A percentile compares a stretch with the other conserved stretches of the same genome.
These are phyloP conservation scores for Harpagifer antarcticus DNA, from an alignment of 2,797 vertebrate genomes.

Conservation along the genomic window DNA sequence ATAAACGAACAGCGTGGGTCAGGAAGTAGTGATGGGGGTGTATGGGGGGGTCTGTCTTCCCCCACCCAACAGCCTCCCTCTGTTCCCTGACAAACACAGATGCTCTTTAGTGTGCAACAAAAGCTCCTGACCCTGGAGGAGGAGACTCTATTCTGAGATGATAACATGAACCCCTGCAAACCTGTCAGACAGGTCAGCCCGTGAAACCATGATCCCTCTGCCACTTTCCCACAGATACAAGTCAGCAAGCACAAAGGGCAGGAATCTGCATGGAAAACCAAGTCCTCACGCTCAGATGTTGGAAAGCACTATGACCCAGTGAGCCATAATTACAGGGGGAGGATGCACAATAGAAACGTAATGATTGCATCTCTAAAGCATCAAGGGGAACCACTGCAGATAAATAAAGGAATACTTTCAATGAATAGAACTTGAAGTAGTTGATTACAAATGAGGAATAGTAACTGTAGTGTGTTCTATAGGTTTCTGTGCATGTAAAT, in stretches of 20 bases:
- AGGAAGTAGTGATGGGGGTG: not conserved
- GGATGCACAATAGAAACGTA: no score
- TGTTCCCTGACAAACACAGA: slow-evolving; percentile 35
- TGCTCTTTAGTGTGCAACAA: slow-evolving; percentile 41
- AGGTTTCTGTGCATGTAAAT: no score
- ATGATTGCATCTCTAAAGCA: not conserved
- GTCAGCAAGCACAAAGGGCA: slow-evolving; percentile 31
- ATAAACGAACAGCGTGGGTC: no score
- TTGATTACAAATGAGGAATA: no score
- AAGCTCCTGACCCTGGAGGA: slow-evolving; percentile 28
- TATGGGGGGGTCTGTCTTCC: not conserved
- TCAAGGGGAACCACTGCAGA: no score
- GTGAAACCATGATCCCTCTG: slow-evolving; percentile 33
- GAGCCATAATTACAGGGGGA: not conserved
- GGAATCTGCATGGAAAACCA: slow-evolving; percentile 9
- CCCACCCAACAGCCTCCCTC: slow-evolving; percentile 15
- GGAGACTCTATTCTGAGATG: slow-evolving; percentile 37
- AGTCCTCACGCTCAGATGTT: not conserved
- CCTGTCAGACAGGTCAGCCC: slow-evolving; percentile 50
- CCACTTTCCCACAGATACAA: slow-evolving; percentile 50
- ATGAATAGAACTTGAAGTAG: no score
- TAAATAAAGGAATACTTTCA: no score
- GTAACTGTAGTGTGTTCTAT: no score
- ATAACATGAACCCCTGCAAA: slow-evolving; percentile 54
- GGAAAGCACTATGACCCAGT: slow-evolving; percentile 2